These are phyloP conservation scores for Trachelus stipa DNA, from an alignment of 2,888 invertebrate genomes.

Conservation along the genomic window DNA sequence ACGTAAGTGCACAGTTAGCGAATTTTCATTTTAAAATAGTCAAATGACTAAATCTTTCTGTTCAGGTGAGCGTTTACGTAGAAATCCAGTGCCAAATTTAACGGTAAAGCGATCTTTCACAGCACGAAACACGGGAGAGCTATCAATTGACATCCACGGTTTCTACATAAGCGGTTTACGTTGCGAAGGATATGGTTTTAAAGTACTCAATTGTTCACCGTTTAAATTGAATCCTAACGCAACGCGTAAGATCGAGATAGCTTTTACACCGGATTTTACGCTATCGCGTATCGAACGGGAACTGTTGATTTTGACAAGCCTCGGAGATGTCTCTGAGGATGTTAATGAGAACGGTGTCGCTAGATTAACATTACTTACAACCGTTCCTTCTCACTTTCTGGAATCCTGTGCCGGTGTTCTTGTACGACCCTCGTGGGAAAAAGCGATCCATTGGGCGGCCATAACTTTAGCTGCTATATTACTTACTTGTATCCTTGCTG, in stretches of 20 bases:
- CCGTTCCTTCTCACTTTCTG: constrained; percentile 74
- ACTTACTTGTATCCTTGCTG: constrained; percentile 75
- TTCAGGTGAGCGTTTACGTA: constrained; percentile 48
- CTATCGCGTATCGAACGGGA: constrained; percentile 78
- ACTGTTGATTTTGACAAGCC: constrained; percentile 73
- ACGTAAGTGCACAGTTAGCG: constrained; percentile 62
- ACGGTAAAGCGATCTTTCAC: constrained; percentile 85
- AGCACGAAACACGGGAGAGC: constrained; percentile 90
- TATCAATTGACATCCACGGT: constrained; percentile 81
- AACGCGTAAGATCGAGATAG: constrained; percentile 83
- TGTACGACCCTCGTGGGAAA: constrained; percentile 83
- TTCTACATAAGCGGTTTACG: constrained; percentile 74
- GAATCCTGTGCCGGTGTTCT: constrained; percentile 77
- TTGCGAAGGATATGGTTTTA: constrained; percentile 86
- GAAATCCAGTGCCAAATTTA: constrained; percentile 72
- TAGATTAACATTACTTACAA: constrained; percentile 59
- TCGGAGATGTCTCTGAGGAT: constrained; percentile 55
- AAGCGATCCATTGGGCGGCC: constrained; percentile 74
- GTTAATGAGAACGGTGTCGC: constrained; percentile 44
- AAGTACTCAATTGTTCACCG: constrained; percentile 79
- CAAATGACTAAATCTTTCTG: constrained; percentile 15
- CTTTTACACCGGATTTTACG: constrained; percentile 90
- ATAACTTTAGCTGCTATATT: constrained; percentile 73
- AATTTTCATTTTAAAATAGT: constrained; percentile 13
- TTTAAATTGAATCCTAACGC: constrained; percentile 80